Evolutionary conservation across 1,140 invertebrate genomes (phyloP), one percentile per base, ranked within the genome.

Genomic region (Drosophila pseudoobscura): DNA sequence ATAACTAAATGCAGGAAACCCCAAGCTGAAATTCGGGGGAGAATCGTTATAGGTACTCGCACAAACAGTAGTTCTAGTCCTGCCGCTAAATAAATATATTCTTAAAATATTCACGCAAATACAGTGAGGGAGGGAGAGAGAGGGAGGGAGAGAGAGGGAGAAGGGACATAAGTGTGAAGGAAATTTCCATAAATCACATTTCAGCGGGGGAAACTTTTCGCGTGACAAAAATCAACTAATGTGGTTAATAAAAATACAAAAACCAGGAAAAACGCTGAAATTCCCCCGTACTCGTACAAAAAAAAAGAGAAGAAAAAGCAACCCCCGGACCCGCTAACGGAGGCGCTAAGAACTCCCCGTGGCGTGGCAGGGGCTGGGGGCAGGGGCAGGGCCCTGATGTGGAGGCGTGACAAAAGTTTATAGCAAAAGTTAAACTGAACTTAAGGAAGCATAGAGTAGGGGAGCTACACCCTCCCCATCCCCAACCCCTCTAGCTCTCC

Each of bases 181-280:
- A 76, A 87, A 78, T 88, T 78, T 64, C 78, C 75, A 87, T 87
- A 87, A 87, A 87, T 87, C 83, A 88, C 62, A 84, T 72, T 88
- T 82, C 31, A 59, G 24, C 49, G 56, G 65, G 59, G 57, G 52
- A 75, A 83, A 87, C 77, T 77, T 87, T 87, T 87, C 63, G 82
- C 82, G 82, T 87, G 82, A 87, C 82, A 87, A 88, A 85, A 87
- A 87, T 87, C 83, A 87, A 87, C 83, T 88, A 87, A 87, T 87
- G 83, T 88, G 83, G 83, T 83, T 87, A 87, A 87, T 87, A 87
- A 87, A 87, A 88, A 69, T 57, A 43, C 51, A 63, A 54, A 9
- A 57, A 50, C 11, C 11, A 39, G 35, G 51, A 53, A 26, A 56
- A 44, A 22, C n/a, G 50, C 11, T 7, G 17, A 31, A 54, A 44